These are phyloP conservation scores for Pithys albifrons DNA, from an alignment of 2,113 vertebrate species.

Conservation along the genomic window DNA sequence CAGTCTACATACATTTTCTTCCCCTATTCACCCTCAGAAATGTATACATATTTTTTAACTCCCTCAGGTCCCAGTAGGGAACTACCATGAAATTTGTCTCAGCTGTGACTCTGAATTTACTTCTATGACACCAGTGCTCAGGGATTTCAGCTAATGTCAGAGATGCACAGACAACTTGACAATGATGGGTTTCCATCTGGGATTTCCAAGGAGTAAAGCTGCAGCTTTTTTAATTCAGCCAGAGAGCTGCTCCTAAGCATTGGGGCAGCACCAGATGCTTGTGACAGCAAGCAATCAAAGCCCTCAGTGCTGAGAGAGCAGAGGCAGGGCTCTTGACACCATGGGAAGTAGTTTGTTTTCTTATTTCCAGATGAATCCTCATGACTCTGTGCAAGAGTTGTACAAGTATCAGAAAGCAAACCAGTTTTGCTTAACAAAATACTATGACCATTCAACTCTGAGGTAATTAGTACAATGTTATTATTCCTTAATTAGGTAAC, in stretches of 20 bases:
- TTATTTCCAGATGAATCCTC: neutral
- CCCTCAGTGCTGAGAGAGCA: neutral
- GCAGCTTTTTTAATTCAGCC: neutral
- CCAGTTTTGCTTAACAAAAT: neutral
- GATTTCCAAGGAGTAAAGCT: neutral
- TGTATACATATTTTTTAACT: neutral
- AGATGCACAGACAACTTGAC: neutral
- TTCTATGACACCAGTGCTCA: neutral
- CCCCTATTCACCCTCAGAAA: neutral
- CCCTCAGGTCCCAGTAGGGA: neutral
- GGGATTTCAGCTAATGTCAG: neutral
- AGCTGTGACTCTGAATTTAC: neutral
- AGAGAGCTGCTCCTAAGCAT: neutral
- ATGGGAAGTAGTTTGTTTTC: neutral
- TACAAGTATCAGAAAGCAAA: neutral
- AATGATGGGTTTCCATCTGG: constrained; percentile 1
- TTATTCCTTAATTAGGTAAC: constrained; percentile 3
- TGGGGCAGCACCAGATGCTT: neutral
- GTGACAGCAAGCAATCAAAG: constrained; percentile 17
- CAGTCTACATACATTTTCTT: neutral
- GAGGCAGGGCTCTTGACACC: neutral
- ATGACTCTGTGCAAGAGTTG: neutral
- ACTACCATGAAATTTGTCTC: neutral
- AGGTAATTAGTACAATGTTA: neutral
- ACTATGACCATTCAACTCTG: neutral